phyloP scores from a whole-genome alignment of 2,797 vertebrate genomes.

The Pangasius mekongensis region DNA sequence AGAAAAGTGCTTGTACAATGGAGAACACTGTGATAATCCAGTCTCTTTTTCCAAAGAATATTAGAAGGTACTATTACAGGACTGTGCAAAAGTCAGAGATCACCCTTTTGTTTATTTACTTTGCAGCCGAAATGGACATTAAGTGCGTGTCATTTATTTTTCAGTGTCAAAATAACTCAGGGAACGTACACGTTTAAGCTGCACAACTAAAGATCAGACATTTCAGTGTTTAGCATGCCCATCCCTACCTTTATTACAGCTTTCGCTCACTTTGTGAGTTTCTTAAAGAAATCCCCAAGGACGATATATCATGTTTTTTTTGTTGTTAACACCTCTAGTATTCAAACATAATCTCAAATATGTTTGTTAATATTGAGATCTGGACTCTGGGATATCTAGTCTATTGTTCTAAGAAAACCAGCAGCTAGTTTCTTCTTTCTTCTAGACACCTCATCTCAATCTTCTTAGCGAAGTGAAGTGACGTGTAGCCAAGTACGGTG shows the following conservation, averaged over 20 bases:
- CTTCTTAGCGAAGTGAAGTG: background rate
- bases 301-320: too few relatives aligned
- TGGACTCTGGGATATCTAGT: background rate
- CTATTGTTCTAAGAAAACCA: background rate
- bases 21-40: constrained; percentile 56
- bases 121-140: background rate
- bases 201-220: background rate
- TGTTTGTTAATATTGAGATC: background rate
- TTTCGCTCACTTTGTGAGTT: background rate
- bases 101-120: background rate
- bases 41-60: constrained; percentile 38
- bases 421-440: background rate
- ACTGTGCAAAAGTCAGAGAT: constrained; percentile 23
- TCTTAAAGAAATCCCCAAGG: background rate
- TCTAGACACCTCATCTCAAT: background rate
- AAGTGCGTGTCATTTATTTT: background rate
- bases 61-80: constrained; percentile 32
- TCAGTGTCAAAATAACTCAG: background rate
- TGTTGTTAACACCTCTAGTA: background rate
- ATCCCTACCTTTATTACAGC: background rate
- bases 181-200: background rate
- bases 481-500: too few relatives aligned
- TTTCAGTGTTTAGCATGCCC: too few relatives aligned
- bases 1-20: constrained; percentile 60
- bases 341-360: background rate